Evolutionary conservation across 1,140 invertebrate species (phyloP).

Genomic region (Branchinecta lindahli): DNA sequence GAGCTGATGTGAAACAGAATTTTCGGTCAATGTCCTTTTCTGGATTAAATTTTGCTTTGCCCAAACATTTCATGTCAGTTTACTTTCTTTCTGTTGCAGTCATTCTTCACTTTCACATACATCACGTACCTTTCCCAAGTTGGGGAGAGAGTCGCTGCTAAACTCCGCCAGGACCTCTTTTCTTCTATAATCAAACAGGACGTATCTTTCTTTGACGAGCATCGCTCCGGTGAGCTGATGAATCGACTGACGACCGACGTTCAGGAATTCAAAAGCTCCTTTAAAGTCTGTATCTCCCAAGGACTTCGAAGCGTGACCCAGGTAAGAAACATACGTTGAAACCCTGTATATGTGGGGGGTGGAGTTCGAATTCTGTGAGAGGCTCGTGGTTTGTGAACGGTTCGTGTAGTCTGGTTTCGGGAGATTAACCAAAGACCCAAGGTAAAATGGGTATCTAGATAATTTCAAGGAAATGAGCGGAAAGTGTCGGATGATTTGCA

Average conservation of each 20-base stretch:
- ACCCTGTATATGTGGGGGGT: no score
- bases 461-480: no score
- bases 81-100: constrained; percentile 39
- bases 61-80: no score
- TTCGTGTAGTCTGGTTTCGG: no score
- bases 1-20: no score
- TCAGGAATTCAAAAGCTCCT: constrained; percentile 91
- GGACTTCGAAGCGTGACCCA: constrained; percentile 69
- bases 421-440: no score
- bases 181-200: constrained; percentile 68
- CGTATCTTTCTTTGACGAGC: constrained; percentile 74
- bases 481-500: no score
- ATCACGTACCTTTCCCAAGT: constrained; percentile 68
- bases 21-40: no score
- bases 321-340: constrained; percentile 38
- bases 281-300: constrained; percentile 78
- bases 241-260: constrained; percentile 80
- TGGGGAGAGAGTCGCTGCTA: constrained; percentile 66
- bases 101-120: constrained; percentile 70
- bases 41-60: no score
- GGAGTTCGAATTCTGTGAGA: no score
- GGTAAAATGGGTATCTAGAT: no score
- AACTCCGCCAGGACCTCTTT: constrained; percentile 66
- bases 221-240: constrained; percentile 76
- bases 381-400: no score